Conservation (phyloP, 2,797 vertebrate species). For the Thaleichthys pacificus region DNA sequence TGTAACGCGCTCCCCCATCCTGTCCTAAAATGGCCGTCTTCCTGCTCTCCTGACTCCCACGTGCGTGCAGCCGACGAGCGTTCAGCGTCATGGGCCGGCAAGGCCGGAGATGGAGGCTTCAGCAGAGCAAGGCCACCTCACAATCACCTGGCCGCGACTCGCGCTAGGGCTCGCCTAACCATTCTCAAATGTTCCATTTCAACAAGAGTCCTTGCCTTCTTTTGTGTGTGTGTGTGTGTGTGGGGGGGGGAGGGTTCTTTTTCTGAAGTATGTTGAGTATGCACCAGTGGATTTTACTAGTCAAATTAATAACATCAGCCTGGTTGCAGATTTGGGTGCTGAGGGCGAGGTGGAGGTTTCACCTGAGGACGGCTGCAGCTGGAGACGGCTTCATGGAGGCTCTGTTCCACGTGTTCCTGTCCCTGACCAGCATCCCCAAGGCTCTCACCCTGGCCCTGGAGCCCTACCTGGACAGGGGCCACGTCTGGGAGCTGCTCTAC, state of each 20-base stretch:
- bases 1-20: no score
- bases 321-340: no score
- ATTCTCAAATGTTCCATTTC: background rate
- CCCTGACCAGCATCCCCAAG: conserved; percentile 79
- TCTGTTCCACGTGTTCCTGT: conserved; percentile 81
- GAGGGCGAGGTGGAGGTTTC: no score
- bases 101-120: conserved; percentile 6
- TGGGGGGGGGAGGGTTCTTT: no score
- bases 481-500: conserved; percentile 85
- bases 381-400: conserved; percentile 74
- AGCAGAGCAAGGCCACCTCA: background rate
- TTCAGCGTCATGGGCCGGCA: background rate
- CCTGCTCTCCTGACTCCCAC: conserved; percentile 28
- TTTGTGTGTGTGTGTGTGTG: no score
- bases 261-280: conserved; percentile 23
- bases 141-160: background rate
- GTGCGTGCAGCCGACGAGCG: background rate
- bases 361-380: conserved; percentile 18
- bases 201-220: background rate
- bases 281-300: conserved; percentile 11
- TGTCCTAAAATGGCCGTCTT: conserved; percentile 34
- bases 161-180: background rate
- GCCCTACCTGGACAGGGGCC: conserved; percentile 82
- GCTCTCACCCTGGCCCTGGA: conserved; percentile 83
- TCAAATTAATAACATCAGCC: no score